Percentiles rank a stretch among this genome's conserved stretches.
These are phyloP conservation scores for Cryptoprocta ferox DNA, from an alignment of 2,797 vertebrate genomes.

Conservation along the genomic window DNA sequence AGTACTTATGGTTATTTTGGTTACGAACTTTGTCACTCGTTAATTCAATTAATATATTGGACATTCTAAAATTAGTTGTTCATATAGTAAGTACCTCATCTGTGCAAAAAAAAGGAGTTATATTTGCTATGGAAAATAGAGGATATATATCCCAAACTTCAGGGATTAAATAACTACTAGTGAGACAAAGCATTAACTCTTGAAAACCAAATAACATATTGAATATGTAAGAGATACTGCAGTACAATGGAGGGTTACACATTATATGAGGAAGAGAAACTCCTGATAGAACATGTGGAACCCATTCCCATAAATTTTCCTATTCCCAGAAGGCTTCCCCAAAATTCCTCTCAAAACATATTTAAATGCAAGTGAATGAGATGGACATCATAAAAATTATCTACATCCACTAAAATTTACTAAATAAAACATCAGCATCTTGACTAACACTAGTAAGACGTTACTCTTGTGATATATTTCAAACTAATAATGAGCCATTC, in stretches of 20 bases:
- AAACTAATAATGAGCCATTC: background rate
- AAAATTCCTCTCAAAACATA: background rate
- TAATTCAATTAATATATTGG: constrained; percentile 14
- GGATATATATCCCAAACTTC: background rate
- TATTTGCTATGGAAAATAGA: constrained; percentile 32
- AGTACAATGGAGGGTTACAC: background rate
- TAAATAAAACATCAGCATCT: background rate
- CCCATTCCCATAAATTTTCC: background rate
- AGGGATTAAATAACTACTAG: background rate
- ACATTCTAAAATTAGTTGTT: background rate
- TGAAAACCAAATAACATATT: background rate
- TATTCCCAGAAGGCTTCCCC: background rate
- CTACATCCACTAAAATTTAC: background rate
- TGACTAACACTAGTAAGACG: background rate
- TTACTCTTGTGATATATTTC: background rate
- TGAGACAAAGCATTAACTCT: background rate
- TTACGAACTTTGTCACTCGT: background rate
- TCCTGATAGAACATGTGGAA: background rate
- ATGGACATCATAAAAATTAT: background rate
- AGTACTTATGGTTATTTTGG: constrained; percentile 25
- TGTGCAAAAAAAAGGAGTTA: background rate
- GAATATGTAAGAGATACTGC: background rate
- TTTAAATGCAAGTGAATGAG: background rate
- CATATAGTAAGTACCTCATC: background rate
- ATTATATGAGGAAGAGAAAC: background rate